These are phyloP conservation scores for Smithornis capensis DNA, from an alignment of 2,113 vertebrate species.

Conservation along the genomic window DNA sequence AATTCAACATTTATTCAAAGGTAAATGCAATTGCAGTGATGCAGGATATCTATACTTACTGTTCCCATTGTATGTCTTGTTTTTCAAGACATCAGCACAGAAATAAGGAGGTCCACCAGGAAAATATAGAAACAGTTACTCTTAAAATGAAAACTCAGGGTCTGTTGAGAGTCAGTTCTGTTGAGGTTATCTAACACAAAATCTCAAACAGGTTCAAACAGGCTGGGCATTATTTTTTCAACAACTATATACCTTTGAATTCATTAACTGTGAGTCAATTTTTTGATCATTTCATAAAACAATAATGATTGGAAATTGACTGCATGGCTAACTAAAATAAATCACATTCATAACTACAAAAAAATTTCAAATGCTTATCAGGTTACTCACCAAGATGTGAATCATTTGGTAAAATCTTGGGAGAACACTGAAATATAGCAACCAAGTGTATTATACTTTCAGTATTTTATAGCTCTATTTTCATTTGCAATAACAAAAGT, in stretches of 20 bases:
- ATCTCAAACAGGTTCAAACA: neutral
- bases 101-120: neutral
- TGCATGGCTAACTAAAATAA: neutral
- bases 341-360: neutral
- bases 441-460: neutral
- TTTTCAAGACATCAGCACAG: neutral
- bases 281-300: neutral
- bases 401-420: neutral
- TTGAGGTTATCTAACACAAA: neutral
- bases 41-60: neutral
- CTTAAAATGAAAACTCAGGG: neutral
- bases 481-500: neutral
- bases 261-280: neutral
- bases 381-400: neutral
- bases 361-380: neutral
- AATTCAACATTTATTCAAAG: neutral
- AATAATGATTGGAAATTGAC: neutral
- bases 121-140: neutral
- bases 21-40: neutral
- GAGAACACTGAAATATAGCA: neutral
- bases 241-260: neutral
- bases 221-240: neutral
- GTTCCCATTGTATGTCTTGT: neutral
- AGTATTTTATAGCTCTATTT: neutral
- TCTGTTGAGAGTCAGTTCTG: neutral